A percentile compares a stretch with the other conserved stretches of the same genome.
phyloP scores from a whole-genome alignment of 2,113 vertebrate species.

The Lagopus leucura region DNA sequence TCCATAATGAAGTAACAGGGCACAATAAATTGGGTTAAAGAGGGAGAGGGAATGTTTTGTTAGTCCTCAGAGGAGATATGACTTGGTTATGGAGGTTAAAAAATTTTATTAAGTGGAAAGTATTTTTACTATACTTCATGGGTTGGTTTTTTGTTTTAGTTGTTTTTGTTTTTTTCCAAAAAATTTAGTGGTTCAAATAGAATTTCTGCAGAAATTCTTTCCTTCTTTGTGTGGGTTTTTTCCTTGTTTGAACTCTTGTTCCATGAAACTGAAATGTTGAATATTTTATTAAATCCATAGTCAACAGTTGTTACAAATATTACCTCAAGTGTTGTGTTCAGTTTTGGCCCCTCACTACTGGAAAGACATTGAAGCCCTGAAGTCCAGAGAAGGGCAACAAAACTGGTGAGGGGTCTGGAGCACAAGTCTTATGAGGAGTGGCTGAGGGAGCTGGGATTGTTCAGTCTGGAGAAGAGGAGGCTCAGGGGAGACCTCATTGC shows the following conservation, averaged over 20 bases:
- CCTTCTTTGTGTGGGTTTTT: neutral
- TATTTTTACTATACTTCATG: neutral
- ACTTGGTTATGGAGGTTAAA: neutral
- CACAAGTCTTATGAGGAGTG: no score
- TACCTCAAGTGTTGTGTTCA: no score
- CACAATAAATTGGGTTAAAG: neutral
- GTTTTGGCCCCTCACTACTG: no score
- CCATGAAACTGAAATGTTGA: neutral
- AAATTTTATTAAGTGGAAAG: neutral
- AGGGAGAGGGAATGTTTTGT: neutral
- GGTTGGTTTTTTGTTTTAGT: no score
- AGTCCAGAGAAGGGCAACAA: no score
- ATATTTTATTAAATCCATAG: neutral
- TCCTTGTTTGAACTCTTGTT: neutral
- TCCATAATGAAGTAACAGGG: neutral
- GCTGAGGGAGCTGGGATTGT: no score
- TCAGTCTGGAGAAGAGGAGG: no score
- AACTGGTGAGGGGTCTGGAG: no score
- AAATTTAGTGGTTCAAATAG: fast-evolving
- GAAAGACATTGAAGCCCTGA: no score
- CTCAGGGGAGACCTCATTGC: no score
- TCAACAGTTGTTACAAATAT: neutral
- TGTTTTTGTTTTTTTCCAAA: no score
- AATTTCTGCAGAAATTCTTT: neutral
- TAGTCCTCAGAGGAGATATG: neutral